Evolutionary conservation across 2,888 invertebrate genomes (phyloP).

Genomic region (Chymomyza amoena): DNA sequence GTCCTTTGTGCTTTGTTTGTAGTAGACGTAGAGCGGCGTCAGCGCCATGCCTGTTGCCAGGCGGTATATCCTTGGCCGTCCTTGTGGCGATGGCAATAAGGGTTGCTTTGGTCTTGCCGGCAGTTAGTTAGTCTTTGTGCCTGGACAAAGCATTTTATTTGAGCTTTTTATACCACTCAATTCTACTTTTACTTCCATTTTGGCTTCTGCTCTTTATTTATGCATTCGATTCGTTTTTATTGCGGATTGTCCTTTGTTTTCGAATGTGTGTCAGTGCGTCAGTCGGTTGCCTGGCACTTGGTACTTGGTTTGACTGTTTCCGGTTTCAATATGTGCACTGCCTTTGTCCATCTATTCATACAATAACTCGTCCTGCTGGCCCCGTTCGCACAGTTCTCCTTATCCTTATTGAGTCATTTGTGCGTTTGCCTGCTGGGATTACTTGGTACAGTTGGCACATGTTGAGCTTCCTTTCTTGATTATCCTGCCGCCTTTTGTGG

Average conservation of each 20-base stretch:
- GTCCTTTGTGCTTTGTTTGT: slow-evolving; percentile 31
- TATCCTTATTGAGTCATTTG: slow-evolving; percentile 1
- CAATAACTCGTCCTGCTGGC: neutral
- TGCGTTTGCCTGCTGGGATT: slow-evolving; percentile 4
- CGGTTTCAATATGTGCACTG: slow-evolving; percentile 70
- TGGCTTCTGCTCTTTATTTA: slow-evolving; percentile 24
- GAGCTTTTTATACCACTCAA: slow-evolving; percentile 69
- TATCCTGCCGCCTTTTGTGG: slow-evolving; percentile 28
- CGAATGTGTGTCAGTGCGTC: slow-evolving; percentile 71
- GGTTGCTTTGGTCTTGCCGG: slow-evolving; percentile 58
- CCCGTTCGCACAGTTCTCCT: neutral
- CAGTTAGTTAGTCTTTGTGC: slow-evolving; percentile 63
- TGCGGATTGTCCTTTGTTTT: slow-evolving; percentile 56
- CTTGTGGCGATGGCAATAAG: slow-evolving; percentile 55
- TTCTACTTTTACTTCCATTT: slow-evolving; percentile 37
- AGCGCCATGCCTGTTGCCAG: slow-evolving; percentile 59
- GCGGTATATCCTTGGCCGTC: slow-evolving; percentile 55
- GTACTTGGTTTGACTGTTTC: slow-evolving; percentile 63
- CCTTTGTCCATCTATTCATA: slow-evolving; percentile 30
- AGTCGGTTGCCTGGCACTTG: slow-evolving; percentile 71
- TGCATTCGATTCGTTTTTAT: slow-evolving; percentile 40
- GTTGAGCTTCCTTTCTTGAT: slow-evolving; percentile 1
- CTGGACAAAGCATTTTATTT: slow-evolving; percentile 71
- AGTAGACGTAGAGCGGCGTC: slow-evolving; percentile 44
- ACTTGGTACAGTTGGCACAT: neutral